phyloP scores from a whole-genome alignment of 1,140 invertebrate species.

The Lepidurus packardi region DNA sequence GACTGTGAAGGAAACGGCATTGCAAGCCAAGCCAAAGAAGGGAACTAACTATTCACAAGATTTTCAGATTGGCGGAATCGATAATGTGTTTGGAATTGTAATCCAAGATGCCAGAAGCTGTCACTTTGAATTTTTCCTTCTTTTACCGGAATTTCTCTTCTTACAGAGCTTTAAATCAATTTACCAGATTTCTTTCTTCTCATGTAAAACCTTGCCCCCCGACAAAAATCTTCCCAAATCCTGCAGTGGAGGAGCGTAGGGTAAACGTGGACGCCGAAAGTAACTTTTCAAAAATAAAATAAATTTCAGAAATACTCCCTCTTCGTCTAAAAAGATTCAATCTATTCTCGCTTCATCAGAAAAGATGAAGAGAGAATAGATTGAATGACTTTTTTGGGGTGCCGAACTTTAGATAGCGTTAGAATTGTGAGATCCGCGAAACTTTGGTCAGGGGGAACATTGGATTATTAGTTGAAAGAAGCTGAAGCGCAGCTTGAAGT shows the following conservation, averaged over 20 bases:
- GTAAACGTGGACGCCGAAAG: too few species aligned
- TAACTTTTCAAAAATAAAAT: too few species aligned
- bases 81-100: not conserved
- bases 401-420: too few species aligned
- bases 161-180: not conserved
- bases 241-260: too few species aligned
- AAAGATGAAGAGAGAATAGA: too few species aligned
- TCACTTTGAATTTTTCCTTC: not conserved
- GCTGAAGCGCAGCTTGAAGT: not conserved
- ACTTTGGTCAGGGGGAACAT: not conserved
- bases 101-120: not conserved
- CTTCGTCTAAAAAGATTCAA: too few species aligned
- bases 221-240: too few species aligned
- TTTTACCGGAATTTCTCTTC: not conserved
- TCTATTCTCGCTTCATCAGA: too few species aligned
- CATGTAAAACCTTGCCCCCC: not conserved
- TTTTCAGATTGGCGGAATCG: constrained; percentile 5
- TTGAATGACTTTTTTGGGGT: not conserved
- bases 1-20: not conserved
- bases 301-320: too few species aligned
- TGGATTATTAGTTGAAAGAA: not conserved
- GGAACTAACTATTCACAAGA: not conserved
- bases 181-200: not conserved
- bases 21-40: not conserved
- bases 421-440: not conserved